Conservation (phyloP, 2,113 vertebrate genomes). For the Elaphurus davidianus region DNA sequence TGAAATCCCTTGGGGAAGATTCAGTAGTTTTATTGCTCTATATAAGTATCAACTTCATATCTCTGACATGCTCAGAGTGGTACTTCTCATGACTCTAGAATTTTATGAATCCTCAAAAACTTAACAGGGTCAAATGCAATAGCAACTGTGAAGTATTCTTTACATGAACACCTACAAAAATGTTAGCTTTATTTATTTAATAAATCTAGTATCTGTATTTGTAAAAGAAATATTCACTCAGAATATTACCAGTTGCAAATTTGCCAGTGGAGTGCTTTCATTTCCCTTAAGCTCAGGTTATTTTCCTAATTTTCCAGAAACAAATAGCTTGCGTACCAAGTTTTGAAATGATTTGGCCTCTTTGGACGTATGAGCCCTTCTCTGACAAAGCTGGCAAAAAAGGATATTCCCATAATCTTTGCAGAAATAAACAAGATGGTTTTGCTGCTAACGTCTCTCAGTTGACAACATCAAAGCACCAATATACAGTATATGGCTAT, state of each 20-base stretch:
- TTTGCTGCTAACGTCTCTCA: not conserved
- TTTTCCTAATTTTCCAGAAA: slow-evolving; percentile 13
- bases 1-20: not conserved
- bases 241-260: not conserved
- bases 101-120: not conserved
- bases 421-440: not conserved
- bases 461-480: not conserved
- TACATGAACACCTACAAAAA: not conserved
- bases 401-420: not conserved
- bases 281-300: not conserved
- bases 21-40: not conserved
- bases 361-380: not conserved
- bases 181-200: not conserved
- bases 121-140: not conserved
- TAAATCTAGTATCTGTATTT: not conserved
- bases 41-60: not conserved
- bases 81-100: not conserved
- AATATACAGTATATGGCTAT: not conserved
- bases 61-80: not conserved
- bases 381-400: not conserved
- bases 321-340: not conserved
- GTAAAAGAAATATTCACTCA: not conserved
- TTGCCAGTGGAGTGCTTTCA: not conserved
- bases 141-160: not conserved
- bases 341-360: not conserved